Evolutionary conservation across 2,113 vertebrate genomes (phyloP).

Genomic region (Montifringilla adamsi): DNA sequence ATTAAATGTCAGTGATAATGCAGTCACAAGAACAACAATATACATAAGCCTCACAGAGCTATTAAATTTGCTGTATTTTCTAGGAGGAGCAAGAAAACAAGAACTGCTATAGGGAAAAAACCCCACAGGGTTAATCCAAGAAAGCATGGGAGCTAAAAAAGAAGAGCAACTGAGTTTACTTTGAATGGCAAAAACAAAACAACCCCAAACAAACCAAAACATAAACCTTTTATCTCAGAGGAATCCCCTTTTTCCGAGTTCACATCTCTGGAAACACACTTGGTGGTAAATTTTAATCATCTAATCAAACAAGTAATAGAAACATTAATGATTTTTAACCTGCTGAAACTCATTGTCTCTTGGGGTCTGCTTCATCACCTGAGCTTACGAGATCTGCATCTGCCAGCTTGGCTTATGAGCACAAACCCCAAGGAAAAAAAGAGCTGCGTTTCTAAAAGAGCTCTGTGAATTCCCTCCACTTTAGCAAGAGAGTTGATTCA

Average conservation of each 20-base stretch:
- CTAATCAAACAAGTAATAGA: constrained; percentile 44
- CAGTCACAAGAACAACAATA: background rate
- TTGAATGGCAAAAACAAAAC: background rate
- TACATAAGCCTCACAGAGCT: background rate
- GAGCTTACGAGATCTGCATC: constrained; percentile 32
- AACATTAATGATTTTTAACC: constrained; percentile 46
- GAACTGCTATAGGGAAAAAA: background rate
- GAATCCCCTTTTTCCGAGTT: background rate
- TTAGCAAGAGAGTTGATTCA: background rate
- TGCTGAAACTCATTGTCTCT: background rate
- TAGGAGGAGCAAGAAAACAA: background rate
- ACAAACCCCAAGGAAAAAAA: background rate
- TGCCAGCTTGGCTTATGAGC: constrained; percentile 18
- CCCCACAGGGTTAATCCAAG: background rate
- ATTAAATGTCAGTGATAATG: background rate
- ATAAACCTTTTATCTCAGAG: constrained; percentile 7
- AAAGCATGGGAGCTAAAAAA: background rate
- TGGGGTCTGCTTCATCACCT: background rate
- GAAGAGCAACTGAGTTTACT: background rate
- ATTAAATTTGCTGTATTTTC: constrained; percentile 3
- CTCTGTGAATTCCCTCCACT: background rate
- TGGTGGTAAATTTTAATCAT: constrained; percentile 36
- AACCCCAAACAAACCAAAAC: background rate
- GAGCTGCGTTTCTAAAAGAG: background rate
- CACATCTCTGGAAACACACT: background rate